Evolutionary conservation across 2,113 vertebrate genomes (phyloP).

Genomic region (Laticauda colubrina): DNA sequence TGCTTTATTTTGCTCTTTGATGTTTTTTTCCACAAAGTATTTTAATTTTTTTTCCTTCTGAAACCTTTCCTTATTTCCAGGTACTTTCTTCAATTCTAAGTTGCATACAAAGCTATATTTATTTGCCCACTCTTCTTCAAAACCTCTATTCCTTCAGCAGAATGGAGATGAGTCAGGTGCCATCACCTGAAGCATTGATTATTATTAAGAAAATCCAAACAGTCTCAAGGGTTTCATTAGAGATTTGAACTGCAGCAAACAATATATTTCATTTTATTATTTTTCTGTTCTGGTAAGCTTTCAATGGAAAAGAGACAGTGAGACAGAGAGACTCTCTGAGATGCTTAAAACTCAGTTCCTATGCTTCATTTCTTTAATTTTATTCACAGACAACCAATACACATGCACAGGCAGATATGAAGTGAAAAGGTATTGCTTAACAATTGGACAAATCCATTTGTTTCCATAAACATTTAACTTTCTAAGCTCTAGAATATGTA

Average conservation of each 20-base stretch:
- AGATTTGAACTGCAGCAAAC: neutral
- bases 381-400: neutral
- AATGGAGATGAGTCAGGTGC: neutral
- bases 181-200: neutral
- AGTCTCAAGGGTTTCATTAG: neutral
- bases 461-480: neutral
- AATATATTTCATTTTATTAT: neutral
- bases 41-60: neutral
- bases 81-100: neutral
- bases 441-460: neutral
- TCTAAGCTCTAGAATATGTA: neutral
- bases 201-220: neutral
- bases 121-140: neutral
- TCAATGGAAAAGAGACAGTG: neutral
- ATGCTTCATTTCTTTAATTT: neutral
- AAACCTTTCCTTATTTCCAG: neutral
- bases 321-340: neutral
- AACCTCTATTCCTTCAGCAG: neutral
- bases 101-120: constrained; percentile 5
- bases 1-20: constrained; percentile 7
- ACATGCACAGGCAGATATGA: neutral
- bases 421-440: neutral
- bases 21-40: neutral
- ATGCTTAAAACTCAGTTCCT: constrained; percentile 6
- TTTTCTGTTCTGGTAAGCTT: constrained; percentile 4